These are phyloP conservation scores for Henricia sp. DNA, from an alignment of 53 echinoderm and acorn worm species.

Conservation along the genomic window DNA sequence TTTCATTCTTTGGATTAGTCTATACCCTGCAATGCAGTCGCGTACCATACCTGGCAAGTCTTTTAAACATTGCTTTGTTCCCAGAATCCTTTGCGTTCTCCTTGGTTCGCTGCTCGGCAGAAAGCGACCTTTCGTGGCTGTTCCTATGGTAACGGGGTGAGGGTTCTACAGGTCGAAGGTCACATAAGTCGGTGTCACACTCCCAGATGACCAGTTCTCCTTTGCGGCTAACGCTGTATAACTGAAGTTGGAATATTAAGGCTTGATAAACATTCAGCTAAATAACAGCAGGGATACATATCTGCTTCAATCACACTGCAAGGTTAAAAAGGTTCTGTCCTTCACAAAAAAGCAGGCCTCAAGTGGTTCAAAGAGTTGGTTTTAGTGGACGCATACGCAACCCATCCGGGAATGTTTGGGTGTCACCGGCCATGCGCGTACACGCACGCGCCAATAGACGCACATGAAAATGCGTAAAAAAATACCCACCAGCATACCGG, in stretches of 20 bases:
- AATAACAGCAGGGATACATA: no score
- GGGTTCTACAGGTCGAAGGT: slow-evolving; percentile 50
- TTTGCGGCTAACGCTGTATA: slow-evolving; percentile 82
- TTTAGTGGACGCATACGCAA: no score
- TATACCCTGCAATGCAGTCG: no score
- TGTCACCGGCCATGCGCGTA: no score
- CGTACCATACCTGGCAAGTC: slow-evolving; percentile 32
- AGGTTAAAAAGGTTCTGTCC: background rate
- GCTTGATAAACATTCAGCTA: no score
- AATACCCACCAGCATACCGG: no score
- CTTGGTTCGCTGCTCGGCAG: slow-evolving; percentile 25
- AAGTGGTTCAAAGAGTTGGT: background rate
- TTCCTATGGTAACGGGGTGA: slow-evolving; percentile 11
- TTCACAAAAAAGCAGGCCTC: background rate
- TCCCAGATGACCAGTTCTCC: slow-evolving; percentile 91
- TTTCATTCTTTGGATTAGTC: no score
- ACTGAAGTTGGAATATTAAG: slow-evolving; percentile 42
- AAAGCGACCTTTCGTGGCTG: slow-evolving; percentile 11
- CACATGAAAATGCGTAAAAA: no score
- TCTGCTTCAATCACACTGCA: no score
- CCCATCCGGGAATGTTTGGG: no score
- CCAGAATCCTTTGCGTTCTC: slow-evolving; percentile 30
- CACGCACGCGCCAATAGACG: no score
- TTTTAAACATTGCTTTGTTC: slow-evolving; percentile 44
- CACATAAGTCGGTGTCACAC: slow-evolving; percentile 81